These are phyloP conservation scores for Eptesicus fuscus DNA, from an alignment of 2,113 vertebrate species.

Conservation along the genomic window DNA sequence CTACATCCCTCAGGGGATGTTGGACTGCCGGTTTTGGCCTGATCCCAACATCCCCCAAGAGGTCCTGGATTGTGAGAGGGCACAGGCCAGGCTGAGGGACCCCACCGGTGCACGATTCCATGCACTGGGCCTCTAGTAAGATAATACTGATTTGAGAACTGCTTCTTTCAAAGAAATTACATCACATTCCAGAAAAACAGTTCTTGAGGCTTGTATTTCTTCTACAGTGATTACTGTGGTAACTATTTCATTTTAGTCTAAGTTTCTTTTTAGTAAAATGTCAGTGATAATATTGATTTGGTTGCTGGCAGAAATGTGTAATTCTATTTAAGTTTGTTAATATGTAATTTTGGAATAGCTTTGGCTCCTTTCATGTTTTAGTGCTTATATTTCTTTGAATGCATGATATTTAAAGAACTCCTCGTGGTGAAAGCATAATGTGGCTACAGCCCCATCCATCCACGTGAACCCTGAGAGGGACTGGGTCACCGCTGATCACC, in stretches of 20 bases:
- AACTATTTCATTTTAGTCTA: slow-evolving; percentile 48
- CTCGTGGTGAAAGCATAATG: neutral
- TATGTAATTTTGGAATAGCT: neutral
- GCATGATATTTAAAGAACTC: neutral
- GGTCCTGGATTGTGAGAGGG: no score
- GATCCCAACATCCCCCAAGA: no score
- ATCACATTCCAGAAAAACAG: slow-evolving; percentile 48
- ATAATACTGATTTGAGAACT: neutral
- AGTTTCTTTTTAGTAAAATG: slow-evolving; percentile 30
- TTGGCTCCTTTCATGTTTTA: neutral
- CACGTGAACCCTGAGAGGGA: slow-evolving; percentile 31
- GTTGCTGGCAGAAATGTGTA: neutral
- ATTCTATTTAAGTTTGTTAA: slow-evolving; percentile 25
- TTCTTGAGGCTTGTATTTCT: slow-evolving; percentile 58
- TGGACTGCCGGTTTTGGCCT: no score
- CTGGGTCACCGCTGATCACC: neutral
- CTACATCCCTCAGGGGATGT: no score
- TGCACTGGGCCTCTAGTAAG: neutral
- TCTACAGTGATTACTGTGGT: slow-evolving; percentile 17
- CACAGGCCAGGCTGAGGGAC: no score
- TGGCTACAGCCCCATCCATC: neutral
- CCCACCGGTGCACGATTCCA: no score
- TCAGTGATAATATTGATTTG: neutral
- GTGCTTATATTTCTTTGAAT: neutral
- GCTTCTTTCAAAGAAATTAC: slow-evolving; percentile 54